Evolutionary conservation across 2,797 vertebrate genomes (phyloP).

Genomic region (Salarias fasciatus): DNA sequence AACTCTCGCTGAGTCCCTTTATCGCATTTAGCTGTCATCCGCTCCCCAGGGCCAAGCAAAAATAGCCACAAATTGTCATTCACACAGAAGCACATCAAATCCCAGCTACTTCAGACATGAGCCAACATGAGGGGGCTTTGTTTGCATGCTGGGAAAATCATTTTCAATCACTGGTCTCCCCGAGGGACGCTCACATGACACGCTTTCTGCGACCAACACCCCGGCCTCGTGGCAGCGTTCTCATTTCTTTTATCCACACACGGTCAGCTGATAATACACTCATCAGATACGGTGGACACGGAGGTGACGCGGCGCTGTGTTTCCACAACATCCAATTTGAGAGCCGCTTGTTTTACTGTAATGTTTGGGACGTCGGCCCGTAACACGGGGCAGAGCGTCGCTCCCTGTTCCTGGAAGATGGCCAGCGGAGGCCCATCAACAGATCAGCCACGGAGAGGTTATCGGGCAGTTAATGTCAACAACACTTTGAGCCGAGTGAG

Average conservation of each 20-base stretch:
- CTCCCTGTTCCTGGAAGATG: slow-evolving; percentile 50
- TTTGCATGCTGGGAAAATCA: slow-evolving; percentile 24
- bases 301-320: neutral
- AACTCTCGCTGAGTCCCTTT: slow-evolving; percentile 26
- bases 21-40: slow-evolving; percentile 42
- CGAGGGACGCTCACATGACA: slow-evolving; percentile 53
- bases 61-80: slow-evolving; percentile 60
- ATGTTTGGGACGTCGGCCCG: slow-evolving; percentile 28
- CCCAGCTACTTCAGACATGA: slow-evolving; percentile 34
- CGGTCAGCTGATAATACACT: slow-evolving; percentile 45
- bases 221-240: slow-evolving; percentile 24
- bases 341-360: neutral
- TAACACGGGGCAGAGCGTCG: slow-evolving; percentile 26
- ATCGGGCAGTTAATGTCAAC: slow-evolving; percentile 67
- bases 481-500: slow-evolving; percentile 53
- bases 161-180: slow-evolving; percentile 39
- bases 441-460: slow-evolving; percentile 49
- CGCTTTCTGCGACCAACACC: slow-evolving; percentile 37
- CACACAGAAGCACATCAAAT: slow-evolving; percentile 49
- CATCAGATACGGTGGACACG: slow-evolving; percentile 4
- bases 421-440: slow-evolving; percentile 44
- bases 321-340: neutral
- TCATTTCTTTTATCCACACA: slow-evolving; percentile 24
- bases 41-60: slow-evolving; percentile 38
- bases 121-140: slow-evolving; percentile 40